Conservation (phyloP, 1,140 invertebrate genomes). For the Brachionus asplanchnoidis region DNA sequence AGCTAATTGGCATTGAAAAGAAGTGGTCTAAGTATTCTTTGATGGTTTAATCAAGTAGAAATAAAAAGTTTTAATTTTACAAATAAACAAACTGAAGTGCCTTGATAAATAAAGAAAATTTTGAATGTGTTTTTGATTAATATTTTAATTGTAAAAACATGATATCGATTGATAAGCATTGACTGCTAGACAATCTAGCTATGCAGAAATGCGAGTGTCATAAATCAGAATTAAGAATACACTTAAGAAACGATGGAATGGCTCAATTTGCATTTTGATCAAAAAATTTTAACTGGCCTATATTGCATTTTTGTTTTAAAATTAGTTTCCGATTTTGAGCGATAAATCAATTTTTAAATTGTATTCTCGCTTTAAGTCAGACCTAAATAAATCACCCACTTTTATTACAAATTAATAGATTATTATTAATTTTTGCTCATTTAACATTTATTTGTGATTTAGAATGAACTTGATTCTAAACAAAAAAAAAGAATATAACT, state of each 20-base stretch:
- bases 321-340: neutral
- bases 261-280: neutral
- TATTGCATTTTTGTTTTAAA: neutral
- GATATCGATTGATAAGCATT: neutral
- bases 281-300: neutral
- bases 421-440: no score
- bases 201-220: neutral
- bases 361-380: neutral
- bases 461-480: no score
- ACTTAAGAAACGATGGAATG: neutral
- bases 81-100: neutral
- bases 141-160: neutral
- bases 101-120: neutral
- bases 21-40: neutral
- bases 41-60: neutral
- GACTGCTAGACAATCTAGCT: neutral
- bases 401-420: no score
- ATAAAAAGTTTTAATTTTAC: neutral
- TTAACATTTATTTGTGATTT: no score
- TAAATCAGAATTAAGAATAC: neutral
- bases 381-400: neutral
- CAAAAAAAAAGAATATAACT: no score
- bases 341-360: neutral
- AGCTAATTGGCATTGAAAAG: neutral
- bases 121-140: neutral